These are phyloP conservation scores for Telenomus remus DNA, from an alignment of 1,140 invertebrate species.

Conservation along the genomic window DNA sequence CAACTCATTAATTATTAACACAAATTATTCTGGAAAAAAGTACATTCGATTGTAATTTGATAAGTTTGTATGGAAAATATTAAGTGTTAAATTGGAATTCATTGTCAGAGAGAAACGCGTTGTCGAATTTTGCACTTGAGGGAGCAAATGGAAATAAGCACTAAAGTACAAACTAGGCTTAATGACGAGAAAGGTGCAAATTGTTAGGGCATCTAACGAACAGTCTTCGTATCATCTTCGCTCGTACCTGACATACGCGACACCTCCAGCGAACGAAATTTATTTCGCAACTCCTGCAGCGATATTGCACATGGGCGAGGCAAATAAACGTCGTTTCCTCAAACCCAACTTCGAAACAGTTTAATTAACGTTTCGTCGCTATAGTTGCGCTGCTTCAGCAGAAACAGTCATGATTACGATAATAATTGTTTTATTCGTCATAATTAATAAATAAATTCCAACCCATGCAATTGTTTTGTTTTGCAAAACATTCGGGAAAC, in stretches of 20 bases:
- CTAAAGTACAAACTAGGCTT: constrained; percentile 16
- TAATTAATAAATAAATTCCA: too few species aligned
- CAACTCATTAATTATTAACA: too few species aligned
- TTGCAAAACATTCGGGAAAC: too few species aligned
- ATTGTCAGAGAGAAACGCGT: too few species aligned
- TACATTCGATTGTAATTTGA: too few species aligned
- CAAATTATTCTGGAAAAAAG: too few species aligned
- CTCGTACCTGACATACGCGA: constrained; percentile 1
- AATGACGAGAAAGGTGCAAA: constrained; percentile 15
- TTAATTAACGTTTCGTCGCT: constrained; percentile 53
- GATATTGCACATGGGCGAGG: constrained; percentile 26
- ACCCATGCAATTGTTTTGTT: too few species aligned
- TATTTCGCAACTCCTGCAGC: constrained; percentile 30
- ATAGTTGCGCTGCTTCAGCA: too few species aligned
- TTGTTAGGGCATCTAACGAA: background rate
- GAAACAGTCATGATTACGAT: too few species aligned
- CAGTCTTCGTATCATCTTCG: constrained; percentile 22
- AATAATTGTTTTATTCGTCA: too few species aligned
- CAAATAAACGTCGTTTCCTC: constrained; percentile 35
- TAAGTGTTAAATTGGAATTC: too few species aligned
- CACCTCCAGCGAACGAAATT: constrained; percentile 31
- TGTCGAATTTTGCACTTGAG: background rate
- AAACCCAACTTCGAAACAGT: constrained; percentile 50
- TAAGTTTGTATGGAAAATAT: too few species aligned
- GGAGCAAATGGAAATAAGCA: constrained; percentile 20